Evolutionary conservation across 2,113 vertebrate genomes (phyloP).

Genomic region (Jacana jacana): DNA sequence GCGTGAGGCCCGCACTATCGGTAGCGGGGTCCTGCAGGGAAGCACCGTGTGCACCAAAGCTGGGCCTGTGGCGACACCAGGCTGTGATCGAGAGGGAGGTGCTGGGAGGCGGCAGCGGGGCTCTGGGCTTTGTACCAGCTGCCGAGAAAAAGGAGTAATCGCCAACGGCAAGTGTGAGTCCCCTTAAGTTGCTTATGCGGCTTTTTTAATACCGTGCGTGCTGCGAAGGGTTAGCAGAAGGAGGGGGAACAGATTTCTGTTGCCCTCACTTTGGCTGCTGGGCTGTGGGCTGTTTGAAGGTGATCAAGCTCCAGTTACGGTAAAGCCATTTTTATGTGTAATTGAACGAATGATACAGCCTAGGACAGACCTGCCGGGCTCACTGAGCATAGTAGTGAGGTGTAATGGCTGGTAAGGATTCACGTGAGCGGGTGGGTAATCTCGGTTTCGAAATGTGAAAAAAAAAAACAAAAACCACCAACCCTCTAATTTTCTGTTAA

Average conservation of each 20-base stretch:
- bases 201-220: rapidly evolving
- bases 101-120: rapidly evolving
- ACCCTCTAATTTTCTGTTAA: rapidly evolving
- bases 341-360: rapidly evolving
- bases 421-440: rapidly evolving
- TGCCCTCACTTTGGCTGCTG: rapidly evolving
- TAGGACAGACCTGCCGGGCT: rapidly evolving
- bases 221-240: rapidly evolving
- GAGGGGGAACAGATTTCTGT: rapidly evolving
- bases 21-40: rapidly evolving
- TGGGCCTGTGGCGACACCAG: rapidly evolving
- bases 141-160: rapidly evolving
- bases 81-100: rapidly evolving
- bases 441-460: rapidly evolving
- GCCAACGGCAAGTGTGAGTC: rapidly evolving
- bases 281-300: rapidly evolving
- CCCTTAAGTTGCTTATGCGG: rapidly evolving
- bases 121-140: rapidly evolving
- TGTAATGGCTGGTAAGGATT: rapidly evolving
- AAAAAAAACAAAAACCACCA: too few relatives aligned
- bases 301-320: rapidly evolving
- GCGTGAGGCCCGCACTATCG: rapidly evolving
- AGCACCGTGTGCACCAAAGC: rapidly evolving
- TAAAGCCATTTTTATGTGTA: rapidly evolving
- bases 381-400: rapidly evolving